Conservation (phyloP, 2,888 invertebrate species). For the Oligia fasciuncula region DNA sequence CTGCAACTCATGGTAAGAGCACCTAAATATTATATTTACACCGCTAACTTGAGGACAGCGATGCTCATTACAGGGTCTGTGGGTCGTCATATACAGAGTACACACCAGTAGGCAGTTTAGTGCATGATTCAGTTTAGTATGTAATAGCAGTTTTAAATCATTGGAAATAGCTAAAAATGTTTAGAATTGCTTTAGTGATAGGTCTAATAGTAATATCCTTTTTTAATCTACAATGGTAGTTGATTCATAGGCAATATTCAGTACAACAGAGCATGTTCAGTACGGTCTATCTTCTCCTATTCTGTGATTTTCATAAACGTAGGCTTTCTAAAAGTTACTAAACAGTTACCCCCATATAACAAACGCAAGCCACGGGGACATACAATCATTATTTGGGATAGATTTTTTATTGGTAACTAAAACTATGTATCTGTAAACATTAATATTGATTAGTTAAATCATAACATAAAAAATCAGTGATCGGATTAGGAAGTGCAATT, state of each 20-base stretch:
- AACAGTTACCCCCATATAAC: not conserved
- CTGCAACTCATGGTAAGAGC: conserved; percentile 85
- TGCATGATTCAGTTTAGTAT: not conserved
- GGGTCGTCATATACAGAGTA: not conserved
- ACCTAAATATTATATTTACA: not conserved
- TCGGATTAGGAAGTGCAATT: not conserved
- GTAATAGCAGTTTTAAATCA: not conserved
- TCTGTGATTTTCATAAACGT: not conserved
- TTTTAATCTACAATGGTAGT: no score
- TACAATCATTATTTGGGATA: not conserved
- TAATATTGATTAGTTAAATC: not conserved
- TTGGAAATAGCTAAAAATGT: not conserved
- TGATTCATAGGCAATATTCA: not conserved
- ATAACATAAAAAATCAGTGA: not conserved
- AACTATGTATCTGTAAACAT: not conserved
- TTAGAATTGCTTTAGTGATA: not conserved
- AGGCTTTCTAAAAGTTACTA: not conserved
- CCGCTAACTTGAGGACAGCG: not conserved
- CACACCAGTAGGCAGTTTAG: not conserved
- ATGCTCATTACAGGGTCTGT: not conserved
- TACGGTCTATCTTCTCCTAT: not conserved
- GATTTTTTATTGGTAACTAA: not conserved
- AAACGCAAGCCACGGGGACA: not conserved
- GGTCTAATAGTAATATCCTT: not conserved
- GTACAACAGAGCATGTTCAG: no score